These are phyloP conservation scores for Oreochromis mossambicus DNA, from an alignment of 2,797 vertebrate species.

Conservation along the genomic window DNA sequence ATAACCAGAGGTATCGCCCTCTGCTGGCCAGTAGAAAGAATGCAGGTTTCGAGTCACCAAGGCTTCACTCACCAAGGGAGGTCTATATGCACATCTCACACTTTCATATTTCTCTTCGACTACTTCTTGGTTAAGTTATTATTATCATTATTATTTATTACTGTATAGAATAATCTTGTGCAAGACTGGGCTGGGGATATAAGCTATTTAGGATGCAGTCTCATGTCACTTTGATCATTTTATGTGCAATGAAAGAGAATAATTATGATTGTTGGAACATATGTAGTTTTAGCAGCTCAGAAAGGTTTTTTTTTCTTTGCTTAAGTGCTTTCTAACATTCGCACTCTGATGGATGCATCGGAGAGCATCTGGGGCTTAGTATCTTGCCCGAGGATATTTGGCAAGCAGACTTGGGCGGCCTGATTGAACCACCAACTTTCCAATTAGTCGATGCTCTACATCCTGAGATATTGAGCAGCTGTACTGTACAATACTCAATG, in stretches of 20 bases:
- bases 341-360: not conserved
- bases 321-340: not conserved
- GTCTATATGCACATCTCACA: not conserved
- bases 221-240: not conserved
- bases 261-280: not conserved
- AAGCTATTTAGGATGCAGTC: not conserved
- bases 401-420: not conserved
- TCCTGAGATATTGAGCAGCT: not conserved
- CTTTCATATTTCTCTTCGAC: not conserved
- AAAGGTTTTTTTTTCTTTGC: not conserved
- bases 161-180: not conserved
- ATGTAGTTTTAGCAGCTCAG: not conserved
- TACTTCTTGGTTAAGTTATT: not conserved
- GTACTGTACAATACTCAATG: not conserved
- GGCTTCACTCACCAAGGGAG: not conserved
- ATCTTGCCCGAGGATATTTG: not conserved
- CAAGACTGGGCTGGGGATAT: fast-evolving
- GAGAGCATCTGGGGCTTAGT: not conserved
- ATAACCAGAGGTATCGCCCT: not conserved
- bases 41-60: fast-evolving
- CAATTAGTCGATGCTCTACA: not conserved
- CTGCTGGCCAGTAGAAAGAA: not conserved
- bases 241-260: not conserved
- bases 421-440: not conserved
- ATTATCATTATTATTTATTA: not conserved